Conservation (phyloP, 1,140 invertebrate species). For the Trissolcus basalis region DNA sequence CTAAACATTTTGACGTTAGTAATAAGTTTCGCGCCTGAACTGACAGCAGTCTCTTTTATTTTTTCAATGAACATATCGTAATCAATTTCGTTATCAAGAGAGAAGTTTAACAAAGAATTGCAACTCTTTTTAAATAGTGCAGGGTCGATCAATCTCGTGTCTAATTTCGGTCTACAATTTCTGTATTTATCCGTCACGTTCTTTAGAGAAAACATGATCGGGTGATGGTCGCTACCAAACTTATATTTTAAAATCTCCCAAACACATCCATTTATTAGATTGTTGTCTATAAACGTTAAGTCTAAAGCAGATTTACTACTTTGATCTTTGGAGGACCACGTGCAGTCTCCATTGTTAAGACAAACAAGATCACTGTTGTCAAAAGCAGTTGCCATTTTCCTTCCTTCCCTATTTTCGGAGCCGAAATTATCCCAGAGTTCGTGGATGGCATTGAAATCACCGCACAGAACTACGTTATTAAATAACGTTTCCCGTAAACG, state of each 20-base stretch:
- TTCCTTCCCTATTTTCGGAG: slow-evolving; percentile 11
- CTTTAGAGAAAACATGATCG: background rate
- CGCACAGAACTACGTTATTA: slow-evolving; percentile 5
- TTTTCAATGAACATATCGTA: slow-evolving; percentile 8
- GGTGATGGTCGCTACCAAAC: slow-evolving; percentile 17
- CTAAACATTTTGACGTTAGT: background rate
- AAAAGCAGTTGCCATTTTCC: background rate
- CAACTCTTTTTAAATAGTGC: slow-evolving; percentile 29
- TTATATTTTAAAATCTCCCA: slow-evolving; percentile 19
- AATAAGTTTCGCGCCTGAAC: slow-evolving; percentile 8
- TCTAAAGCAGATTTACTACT: background rate
- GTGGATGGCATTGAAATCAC: slow-evolving; percentile 12
- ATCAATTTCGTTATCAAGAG: slow-evolving; percentile 1
- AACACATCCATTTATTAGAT: background rate
- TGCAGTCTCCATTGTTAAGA: slow-evolving; percentile 13
- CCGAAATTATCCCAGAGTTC: background rate
- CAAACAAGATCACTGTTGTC: background rate
- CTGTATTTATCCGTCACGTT: background rate
- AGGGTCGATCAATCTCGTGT: slow-evolving; percentile 10
- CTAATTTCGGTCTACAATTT: slow-evolving; percentile 11
- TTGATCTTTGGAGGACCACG: slow-evolving; percentile 20
- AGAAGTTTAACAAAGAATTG: slow-evolving; percentile 5
- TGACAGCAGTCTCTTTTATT: slow-evolving; percentile 31
- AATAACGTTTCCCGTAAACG: too few relatives aligned
- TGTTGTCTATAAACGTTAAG: slow-evolving; percentile 1